Base-by-base conservation (phyloP, 2,888 invertebrate species). In the Saturnia pavonia region DNA sequence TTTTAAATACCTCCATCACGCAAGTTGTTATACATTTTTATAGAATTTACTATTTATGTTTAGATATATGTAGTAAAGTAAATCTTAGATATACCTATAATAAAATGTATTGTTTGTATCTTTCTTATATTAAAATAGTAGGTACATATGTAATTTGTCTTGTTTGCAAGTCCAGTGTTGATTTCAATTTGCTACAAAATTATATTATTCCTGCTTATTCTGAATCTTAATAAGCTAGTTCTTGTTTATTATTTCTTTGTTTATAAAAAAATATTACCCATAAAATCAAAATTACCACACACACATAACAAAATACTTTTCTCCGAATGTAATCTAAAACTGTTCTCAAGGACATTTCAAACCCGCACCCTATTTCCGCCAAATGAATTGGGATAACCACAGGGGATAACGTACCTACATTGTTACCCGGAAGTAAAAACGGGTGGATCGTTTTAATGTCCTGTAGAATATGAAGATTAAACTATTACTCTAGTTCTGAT, bases 331-430 rank as follows among this genome's bases (percentile, higher is more conserved):
- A 86, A 85, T 87, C 77, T 79, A 85, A 66, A 70, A 51, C 78
- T 79, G 78, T 77, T 78, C 83, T 88, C 91, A 91, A 91, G 91
- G 91, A 89, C 92, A 82, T 89, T 82, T 91, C 91, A 89, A 89
- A 80, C 86, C 88, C 89, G 86, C 89, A 87, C 92, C 92, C 91
- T 80, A 85, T 85, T 91, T 93, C 93, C 93, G 92, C 82, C 91
- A 82, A 75, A 82, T 81, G 82, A 85, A 89, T 84, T 87, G 82
- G 91, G 90, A 90, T 90, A 84, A 83, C 78, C 82, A 80, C 80
- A 79, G 82, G 90, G 90, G 90, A 51, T 90, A 84, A 83, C 84
- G 78, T 82, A 80, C n/a, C n/a, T n/a, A n/a, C 80, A 78, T 80
- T 82, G 82, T 84, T 85, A 34, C 34, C 80, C 78, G 69, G 74